Evolutionary conservation across 1,140 invertebrate species (phyloP).

Genomic region (Trypoxylus dichotomus): DNA sequence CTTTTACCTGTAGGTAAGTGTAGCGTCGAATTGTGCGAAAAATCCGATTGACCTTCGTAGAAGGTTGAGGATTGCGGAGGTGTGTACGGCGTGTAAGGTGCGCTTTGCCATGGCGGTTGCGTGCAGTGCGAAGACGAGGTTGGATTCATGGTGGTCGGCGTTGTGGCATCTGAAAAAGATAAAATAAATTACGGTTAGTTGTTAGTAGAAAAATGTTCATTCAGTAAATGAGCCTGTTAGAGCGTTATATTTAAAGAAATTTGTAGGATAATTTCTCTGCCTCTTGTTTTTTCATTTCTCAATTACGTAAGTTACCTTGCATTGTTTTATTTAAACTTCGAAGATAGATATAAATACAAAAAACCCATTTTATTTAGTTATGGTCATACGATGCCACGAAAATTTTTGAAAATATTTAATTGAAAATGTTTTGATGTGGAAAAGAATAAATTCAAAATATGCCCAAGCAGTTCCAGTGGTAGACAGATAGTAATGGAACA

Average conservation of each 20-base stretch:
- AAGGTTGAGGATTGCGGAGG: conserved; percentile 44
- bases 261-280: too few relatives aligned
- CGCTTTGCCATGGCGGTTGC: conserved; percentile 42
- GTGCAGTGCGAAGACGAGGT: conserved; percentile 39
- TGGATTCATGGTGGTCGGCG: conserved; percentile 33
- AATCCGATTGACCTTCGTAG: conserved; percentile 46
- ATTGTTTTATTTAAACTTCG: too few relatives aligned
- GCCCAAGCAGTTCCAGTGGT: too few relatives aligned
- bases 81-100: conserved; percentile 43
- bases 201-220: not conserved
- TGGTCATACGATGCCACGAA: too few relatives aligned
- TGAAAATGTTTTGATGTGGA: too few relatives aligned
- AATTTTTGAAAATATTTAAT: too few relatives aligned
- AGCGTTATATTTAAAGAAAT: not conserved
- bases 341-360: too few relatives aligned
- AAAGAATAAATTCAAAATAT: too few relatives aligned
- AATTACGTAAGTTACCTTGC: too few relatives aligned
- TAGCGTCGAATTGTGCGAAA: conserved; percentile 35
- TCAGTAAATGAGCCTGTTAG: not conserved
- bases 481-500: too few relatives aligned
- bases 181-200: conserved; percentile 9
- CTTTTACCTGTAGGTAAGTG: conserved; percentile 46
- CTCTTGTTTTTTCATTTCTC: too few relatives aligned
- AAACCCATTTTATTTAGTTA: too few relatives aligned
- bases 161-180: conserved; percentile 39